Evolutionary conservation across 2,797 vertebrate genomes (phyloP), one percentile per base, ranked within the genome.

Genomic region (Orientallactaga sibirica): DNA sequence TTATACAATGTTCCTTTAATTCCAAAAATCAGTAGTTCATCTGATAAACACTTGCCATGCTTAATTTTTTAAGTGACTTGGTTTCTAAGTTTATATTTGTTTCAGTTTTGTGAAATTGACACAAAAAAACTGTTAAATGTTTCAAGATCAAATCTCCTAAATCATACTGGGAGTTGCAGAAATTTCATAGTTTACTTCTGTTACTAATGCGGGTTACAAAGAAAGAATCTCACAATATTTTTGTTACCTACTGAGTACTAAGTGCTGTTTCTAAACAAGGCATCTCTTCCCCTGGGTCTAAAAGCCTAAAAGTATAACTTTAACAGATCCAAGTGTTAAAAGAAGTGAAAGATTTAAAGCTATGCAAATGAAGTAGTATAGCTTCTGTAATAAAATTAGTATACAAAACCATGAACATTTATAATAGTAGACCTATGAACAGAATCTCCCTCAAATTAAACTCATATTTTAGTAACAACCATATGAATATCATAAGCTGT

Each of bases 401-500:
- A 19, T 74, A 70, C 82, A 37, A 92, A 89, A 82, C 11, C 86
- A 80, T 85, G 87, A 79, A 5, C 48, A 87, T 87, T 76, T 27
- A 76, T 20, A 78, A 82, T 64, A 70, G 74, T 20, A 91, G 71
- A 85, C 9, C 22, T 19, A 70, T 25, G 20, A 75, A 55, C 74
- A 77, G 84, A 82, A 48, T 83, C 12, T 20, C 48, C 9, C 58
- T 89, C 16, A 41, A 29, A 61, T 88, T 90, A 82, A 92, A 86
- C 33, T 37, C 22, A 2, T 89, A 87, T 92, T 71, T 80, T 95
- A 61, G 20, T 64, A 91, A 93, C 76, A 93, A 83, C 64, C 19
- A 7, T 78, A 61, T 85, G 96, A 95, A 95, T 95, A 82, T 0
- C 41, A 68, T 48, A 29, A 83, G 96, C 81, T 95, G 79, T 96